Base-by-base conservation (phyloP, 1,140 invertebrate genomes). In the Zaprionus lachaisei region DNA sequence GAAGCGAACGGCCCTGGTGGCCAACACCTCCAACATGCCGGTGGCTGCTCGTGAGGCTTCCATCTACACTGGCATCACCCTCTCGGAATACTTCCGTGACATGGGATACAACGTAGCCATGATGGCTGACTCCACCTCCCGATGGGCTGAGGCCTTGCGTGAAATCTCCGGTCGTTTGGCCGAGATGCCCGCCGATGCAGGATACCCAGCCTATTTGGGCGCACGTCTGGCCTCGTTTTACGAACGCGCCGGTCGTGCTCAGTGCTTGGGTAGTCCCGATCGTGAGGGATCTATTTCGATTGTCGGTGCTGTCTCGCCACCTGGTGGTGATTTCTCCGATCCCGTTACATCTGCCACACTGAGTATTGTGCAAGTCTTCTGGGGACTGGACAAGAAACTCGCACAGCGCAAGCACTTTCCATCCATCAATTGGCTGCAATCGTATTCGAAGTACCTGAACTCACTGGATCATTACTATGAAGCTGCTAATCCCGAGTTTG, bases 81-180 rank as follows among this genome's bases (percentile, higher is more conserved):
- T 99, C 2, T 99, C 98, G 22, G 99, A 99, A 94, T 99, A 99
- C 93, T 99, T 99, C 95, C 95, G 97, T 93, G 98, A 99, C 93
- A 99, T 99, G 99, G 99, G 99, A 93, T 99, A 99, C 95, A 99
- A 99, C 93, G 99, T 99, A 31, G 98, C 99, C 65, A 99, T 99
- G 99, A 99, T 99, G 99, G 99, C 99, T 83, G 99, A 99, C 94
- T 99, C 99, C 15, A 99, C 99, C 12, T 99, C 99, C n/a, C 98
- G 99, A 95, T 99, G 99, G 99, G 99, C 99, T 57, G 99, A 99
- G 94, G 99, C 99, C 84, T 95, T 99, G 93, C 96, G 99, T 95
- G 99, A 99, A 96, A 99, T 99, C 94, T 99, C 99, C 2, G 99
- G 99, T 94, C 98, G 99, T 95, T 95, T 99, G 89, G 99, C 99